Base-by-base conservation (phyloP, 2,888 invertebrate genomes). In the Ophion costatus region DNA sequence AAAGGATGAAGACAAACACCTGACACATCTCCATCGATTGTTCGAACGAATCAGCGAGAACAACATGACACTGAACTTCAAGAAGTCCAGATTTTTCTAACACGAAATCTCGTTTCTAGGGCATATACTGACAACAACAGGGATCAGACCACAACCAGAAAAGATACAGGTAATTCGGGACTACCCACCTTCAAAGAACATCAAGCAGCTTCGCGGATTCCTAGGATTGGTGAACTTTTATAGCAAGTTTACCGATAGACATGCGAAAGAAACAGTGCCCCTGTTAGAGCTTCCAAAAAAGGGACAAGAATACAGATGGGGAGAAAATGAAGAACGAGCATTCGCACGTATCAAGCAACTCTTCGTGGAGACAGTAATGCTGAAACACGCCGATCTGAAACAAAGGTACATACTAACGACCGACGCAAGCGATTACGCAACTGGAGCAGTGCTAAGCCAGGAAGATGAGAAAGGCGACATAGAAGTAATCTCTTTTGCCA, bases 231-330 rank as follows among this genome's bases (percentile, higher is more conserved):
- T 73, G 14, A 73, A 73, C 38, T 61, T 45, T 45, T 74, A 74
- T 45, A 51, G 29, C 1, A 74, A 74, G 9, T 74, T 74, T 51
- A 63, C 74, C n/a, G n/a, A n/a, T n/a, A n/a, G n/a, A n/a, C n/a
- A n/a, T n/a, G n/a, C n/a, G n/a, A n/a, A n/a, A n/a, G 67, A 33
- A 17, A 69, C 63, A 3, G n/a, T 63, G 11, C 69, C 57, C 1
- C 22, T 78, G 22, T 20, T 78, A 11, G 64, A 20, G 9, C n/a
- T 78, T 5, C 10, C 69, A 17, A 67, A 42, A 24, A 78, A 78
- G 20, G 42, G 59, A 4, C 2, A 29, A 4, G 38, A 17, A 10
- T 78, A 63, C 59, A 10, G 45, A 0, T 78, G 78, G 78, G 78
- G 51, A 17, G 38, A 17, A 11, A 14, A 77, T 9, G 61, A 67